Evolutionary conservation across 2,113 vertebrate species (phyloP).

Genomic region (Bettongia penicillata): DNA sequence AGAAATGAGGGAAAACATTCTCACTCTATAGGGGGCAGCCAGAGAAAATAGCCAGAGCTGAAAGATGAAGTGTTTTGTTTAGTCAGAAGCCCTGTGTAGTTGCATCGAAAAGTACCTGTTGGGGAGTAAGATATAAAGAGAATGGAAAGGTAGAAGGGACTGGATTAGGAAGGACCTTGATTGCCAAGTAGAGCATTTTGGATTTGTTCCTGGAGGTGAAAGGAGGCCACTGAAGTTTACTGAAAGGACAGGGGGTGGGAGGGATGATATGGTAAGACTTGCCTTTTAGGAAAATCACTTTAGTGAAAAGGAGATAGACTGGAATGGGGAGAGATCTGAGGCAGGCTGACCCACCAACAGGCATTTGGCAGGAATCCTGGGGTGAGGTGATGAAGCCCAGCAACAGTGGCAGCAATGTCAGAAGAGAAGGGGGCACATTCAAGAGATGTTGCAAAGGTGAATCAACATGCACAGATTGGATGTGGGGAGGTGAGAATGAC

Average conservation of each 20-base stretch:
- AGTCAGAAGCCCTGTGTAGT: neutral
- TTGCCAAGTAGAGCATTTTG: neutral
- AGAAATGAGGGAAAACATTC: neutral
- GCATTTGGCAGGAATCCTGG: too few relatives aligned
- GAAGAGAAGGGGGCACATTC: neutral
- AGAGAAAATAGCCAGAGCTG: neutral
- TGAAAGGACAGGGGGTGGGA: too few relatives aligned
- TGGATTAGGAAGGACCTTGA: neutral
- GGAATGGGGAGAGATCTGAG: too few relatives aligned
- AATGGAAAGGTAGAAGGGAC: neutral
- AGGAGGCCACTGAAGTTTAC: too few relatives aligned
- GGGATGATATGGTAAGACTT: too few relatives aligned
- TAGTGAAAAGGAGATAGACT: too few relatives aligned
- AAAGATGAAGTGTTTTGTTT: neutral
- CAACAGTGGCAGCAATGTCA: neutral
- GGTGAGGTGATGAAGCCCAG: neutral
- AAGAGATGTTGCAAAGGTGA: neutral
- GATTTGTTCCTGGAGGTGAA: too few relatives aligned
- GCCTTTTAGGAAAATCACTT: too few relatives aligned
- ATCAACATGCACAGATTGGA: too few relatives aligned
- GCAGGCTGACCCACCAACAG: too few relatives aligned
- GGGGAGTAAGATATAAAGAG: neutral
- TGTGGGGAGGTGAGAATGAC: neutral
- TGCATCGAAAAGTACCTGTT: neutral
- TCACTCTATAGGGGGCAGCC: neutral